Conservation (phyloP, 2,888 invertebrate genomes). For the Smittia sp. region DNA sequence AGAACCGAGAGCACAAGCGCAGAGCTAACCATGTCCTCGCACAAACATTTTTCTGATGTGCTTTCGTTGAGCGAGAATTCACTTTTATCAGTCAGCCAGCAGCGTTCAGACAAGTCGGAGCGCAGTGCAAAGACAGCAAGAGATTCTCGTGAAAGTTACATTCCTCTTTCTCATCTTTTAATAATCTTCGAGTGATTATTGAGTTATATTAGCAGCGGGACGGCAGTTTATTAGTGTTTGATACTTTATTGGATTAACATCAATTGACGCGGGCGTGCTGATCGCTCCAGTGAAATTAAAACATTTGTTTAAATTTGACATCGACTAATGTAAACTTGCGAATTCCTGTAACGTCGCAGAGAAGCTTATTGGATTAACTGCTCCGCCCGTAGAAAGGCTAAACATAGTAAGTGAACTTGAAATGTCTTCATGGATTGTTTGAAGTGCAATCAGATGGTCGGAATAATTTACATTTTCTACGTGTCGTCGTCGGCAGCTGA, state of each 20-base stretch:
- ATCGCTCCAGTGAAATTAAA: no score
- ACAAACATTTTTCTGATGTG: constrained; percentile 16
- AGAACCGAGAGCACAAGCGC: constrained; percentile 15
- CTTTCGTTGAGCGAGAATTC: neutral
- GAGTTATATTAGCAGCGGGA: neutral
- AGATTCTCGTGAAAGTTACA: no score
- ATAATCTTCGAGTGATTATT: neutral
- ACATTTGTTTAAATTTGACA: no score
- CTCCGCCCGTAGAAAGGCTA: neutral
- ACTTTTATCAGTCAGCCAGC: constrained; percentile 37
- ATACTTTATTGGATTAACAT: neutral
- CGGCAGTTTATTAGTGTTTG: neutral
- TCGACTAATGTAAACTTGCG: neutral
- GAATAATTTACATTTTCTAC: no score
- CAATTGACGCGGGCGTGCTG: neutral
- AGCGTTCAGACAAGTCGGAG: constrained; percentile 24
- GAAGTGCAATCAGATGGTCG: no score
- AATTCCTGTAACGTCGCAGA: neutral
- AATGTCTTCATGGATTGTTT: neutral
- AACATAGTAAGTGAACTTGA: constrained; percentile 3
- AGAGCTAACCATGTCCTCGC: constrained; percentile 32
- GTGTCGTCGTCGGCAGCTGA: no score
- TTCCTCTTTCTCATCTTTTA: no score
- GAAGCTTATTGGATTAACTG: neutral
- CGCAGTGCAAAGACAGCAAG: neutral